Evolutionary conservation across 2,888 invertebrate genomes (phyloP), one percentile per base, ranked within the genome.

Genomic region (Oscheius sp.): DNA sequence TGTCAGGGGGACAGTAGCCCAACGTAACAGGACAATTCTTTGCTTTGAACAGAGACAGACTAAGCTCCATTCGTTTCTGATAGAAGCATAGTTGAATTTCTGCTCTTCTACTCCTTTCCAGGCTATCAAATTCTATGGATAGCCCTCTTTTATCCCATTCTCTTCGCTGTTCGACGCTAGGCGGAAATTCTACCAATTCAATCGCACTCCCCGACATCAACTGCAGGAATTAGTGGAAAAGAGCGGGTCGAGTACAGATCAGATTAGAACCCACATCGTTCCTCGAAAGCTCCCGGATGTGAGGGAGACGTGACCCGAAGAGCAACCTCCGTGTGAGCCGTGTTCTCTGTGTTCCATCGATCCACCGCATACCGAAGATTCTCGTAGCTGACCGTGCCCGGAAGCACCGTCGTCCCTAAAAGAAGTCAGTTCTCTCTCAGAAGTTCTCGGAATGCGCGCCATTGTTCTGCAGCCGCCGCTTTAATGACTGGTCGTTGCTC

Each of bases 351-450:
- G 70, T 87, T 87, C 85, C 85, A 87, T 75, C 86, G 77, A 57
- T 87, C 87, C 51, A 87, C 80, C 10, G 86, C 85, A 70, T 87
- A 85, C 37, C 84, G 78, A 35, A 84, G 70, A 68, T 85, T 85
- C 70, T 86, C 86, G 79, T 82, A 86, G 21, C 79, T 76, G 60
- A 86, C 78, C 32, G 81, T 79, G 29, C 84, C 85, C 3, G 75
- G 72, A 29, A 65, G 59, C 47, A 78, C 76, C 48, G 76, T 79
- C 62, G 82, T 81, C 11, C 82, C 82, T 82, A 35, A 32, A 68
- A 60, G n/a, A 33, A 35, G 32, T 21, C 32, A 68, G 35, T 68
- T 37, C 32, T 29, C 53, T 42, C 53, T 32, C 42, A 21, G 55
- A 32, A 21, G 55, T 55, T 55, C 55, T 21, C 21, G 13, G 29